Percentiles rank a stretch among this genome's conserved stretches.
These are phyloP conservation scores for Chironomus tentans DNA, from an alignment of 2,888 invertebrate genomes.

Conservation along the genomic window DNA sequence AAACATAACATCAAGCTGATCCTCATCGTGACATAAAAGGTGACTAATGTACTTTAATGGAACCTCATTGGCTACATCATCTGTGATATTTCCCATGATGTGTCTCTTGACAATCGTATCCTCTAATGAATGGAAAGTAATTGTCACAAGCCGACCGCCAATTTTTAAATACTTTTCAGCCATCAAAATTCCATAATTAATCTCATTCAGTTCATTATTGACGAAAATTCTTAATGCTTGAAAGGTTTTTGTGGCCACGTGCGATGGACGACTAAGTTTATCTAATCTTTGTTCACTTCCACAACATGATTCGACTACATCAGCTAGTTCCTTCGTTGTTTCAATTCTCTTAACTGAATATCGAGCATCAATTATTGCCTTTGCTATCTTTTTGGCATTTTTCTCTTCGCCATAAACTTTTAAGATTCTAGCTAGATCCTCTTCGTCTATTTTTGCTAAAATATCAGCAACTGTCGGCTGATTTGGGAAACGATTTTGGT, in stretches of 20 bases:
- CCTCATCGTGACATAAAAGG: constrained; percentile 48
- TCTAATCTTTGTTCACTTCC: constrained; percentile 53
- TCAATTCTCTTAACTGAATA: constrained; percentile 63
- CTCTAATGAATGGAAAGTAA: constrained; percentile 89
- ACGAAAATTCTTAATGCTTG: constrained; percentile 90
- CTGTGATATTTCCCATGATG: constrained; percentile 64
- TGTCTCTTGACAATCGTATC: constrained; percentile 90
- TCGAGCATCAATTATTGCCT: constrained; percentile 76
- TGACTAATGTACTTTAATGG: constrained; percentile 64
- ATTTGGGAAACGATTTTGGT: constrained; percentile 58
- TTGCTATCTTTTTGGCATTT: constrained; percentile 73
- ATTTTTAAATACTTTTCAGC: constrained; percentile 68
- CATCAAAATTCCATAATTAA: constrained; percentile 76
- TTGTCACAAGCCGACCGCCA: constrained; percentile 67
- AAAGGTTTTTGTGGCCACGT: constrained; percentile 86
- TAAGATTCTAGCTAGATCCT: constrained; percentile 71
- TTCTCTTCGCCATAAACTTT: constrained; percentile 89
- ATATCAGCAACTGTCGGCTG: constrained; percentile 82
- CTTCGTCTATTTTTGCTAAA: constrained; percentile 66
- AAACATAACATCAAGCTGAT: constrained; percentile 52
- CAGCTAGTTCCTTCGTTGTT: constrained; percentile 75
- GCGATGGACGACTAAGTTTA: constrained; percentile 63
- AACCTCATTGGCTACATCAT: constrained; percentile 60
- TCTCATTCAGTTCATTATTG: constrained; percentile 91
- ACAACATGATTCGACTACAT: constrained; percentile 57